Base-by-base conservation (phyloP, 2,888 invertebrate genomes). In the Megastigmus dorsalis region DNA sequence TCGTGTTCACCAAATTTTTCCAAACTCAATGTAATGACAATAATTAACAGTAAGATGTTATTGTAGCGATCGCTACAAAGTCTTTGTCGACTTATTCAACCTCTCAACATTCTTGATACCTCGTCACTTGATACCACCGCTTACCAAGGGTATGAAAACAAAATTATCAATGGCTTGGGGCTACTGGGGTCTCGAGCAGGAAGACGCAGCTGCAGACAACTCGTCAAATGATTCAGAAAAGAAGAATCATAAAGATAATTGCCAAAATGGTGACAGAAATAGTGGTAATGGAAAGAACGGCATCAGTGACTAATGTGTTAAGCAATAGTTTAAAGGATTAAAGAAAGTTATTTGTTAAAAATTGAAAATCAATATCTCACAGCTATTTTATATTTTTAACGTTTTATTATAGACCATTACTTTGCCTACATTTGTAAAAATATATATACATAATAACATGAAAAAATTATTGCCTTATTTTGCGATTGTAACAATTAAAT, bases 41-140 rank as follows among this genome's bases (percentile, higher is more conserved):
- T 3, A 20, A n/a, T 52, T 43, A 10, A 48, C 59, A n/a, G n/a
- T n/a, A n/a, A n/a, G n/a, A n/a, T 60, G 52, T 62, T 75, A 65
- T 91, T 91, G 50, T 89, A 98, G 98, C 88, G 99, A 99, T 89
- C 95, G 98, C 23, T 99, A 99, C 91, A 99, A 99, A 89, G 97
- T 99, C 33, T 99, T 99, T 87, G 89, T 99, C 86, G 99, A 99
- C 88, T 89, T 99, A 48, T 99, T 98, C 90, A 99, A 99, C 88
- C 89, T 99, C 70, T 98, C 98, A 0, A 98, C 99, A 0, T 99
- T 97, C 90, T 89, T 99, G 77, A 94, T 99, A 82, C 99, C 99
- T 0, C 93, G 98, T 6, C 91, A 93, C 26, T 92, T 94, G 79
- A 97, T 99, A 82, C 99, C 99, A 0, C 95, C 95, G 0, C 89